Evolutionary conservation across 2,888 invertebrate genomes (phyloP).

Genomic region (Trissolcus brochymenae): DNA sequence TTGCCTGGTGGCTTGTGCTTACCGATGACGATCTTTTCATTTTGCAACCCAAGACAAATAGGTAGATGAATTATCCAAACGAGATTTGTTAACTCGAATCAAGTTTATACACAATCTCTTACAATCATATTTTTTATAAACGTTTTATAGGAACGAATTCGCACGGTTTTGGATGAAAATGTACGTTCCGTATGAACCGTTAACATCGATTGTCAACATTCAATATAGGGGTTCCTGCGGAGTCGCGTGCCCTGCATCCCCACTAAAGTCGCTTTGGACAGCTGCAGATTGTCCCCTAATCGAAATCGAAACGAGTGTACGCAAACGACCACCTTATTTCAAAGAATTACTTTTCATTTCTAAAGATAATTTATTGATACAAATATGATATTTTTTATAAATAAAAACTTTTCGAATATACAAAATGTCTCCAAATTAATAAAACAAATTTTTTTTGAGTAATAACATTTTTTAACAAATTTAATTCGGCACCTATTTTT

Average conservation of each 20-base stretch:
- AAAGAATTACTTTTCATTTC: conserved; percentile 20
- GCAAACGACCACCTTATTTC: conserved; percentile 32
- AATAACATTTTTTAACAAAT: too few relatives aligned
- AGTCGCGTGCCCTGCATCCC: conserved; percentile 66
- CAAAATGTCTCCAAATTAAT: too few relatives aligned
- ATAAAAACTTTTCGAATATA: neutral
- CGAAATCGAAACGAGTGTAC: conserved; percentile 48
- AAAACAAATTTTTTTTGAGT: too few relatives aligned
- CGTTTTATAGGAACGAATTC: neutral
- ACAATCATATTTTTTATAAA: neutral
- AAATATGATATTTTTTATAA: neutral
- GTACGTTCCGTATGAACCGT: conserved; percentile 45
- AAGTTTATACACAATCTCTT: neutral
- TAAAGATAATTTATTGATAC: too few relatives aligned
- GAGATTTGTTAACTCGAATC: neutral
- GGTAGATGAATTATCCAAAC: neutral
- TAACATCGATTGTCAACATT: conserved; percentile 51
- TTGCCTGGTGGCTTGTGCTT: neutral
- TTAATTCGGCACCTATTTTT: neutral
- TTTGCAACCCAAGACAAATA: neutral
- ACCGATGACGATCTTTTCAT: conserved; percentile 29
- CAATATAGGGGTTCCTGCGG: conserved; percentile 47
- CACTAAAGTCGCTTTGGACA: conserved; percentile 55
- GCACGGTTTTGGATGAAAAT: conserved; percentile 18
- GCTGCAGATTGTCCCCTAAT: conserved; percentile 60